phyloP scores from a whole-genome alignment of 2,113 vertebrate species.

The Progne subis region DNA sequence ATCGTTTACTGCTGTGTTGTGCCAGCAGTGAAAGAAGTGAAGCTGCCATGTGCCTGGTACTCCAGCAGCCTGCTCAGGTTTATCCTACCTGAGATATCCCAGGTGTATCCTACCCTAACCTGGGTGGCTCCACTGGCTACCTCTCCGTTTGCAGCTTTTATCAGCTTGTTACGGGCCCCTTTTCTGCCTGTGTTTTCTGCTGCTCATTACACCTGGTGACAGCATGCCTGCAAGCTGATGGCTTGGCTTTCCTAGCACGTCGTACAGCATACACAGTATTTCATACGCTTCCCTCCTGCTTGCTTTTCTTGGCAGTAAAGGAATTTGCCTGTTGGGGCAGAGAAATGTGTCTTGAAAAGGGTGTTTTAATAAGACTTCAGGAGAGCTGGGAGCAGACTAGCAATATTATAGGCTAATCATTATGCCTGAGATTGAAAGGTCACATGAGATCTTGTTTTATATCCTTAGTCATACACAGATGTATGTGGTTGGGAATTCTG shows the following conservation, averaged over 20 bases:
- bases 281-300: background rate
- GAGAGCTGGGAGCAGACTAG: conserved; percentile 40
- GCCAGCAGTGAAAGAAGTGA: background rate
- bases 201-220: background rate
- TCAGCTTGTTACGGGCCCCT: background rate
- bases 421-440: conserved; percentile 41
- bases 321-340: conserved; percentile 4
- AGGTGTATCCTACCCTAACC: background rate
- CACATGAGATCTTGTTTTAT: conserved; percentile 57
- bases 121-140: background rate
- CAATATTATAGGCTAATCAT: conserved; percentile 33
- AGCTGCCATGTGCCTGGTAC: background rate
- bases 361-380: conserved; percentile 53
- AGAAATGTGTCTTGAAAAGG: conserved; percentile 31
- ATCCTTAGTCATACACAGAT: conserved; percentile 42
- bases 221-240: background rate
- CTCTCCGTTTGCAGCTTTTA: background rate
- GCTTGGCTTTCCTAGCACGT: background rate
- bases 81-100: background rate
- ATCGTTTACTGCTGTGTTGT: background rate
- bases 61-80: background rate
- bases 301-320: conserved; percentile 55
- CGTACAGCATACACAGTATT: background rate
- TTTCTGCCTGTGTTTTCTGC: background rate
- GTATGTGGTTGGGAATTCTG: conserved; percentile 40